Evolutionary conservation across 2,797 vertebrate species (phyloP).

Genomic region (Tokudaia tokunoshimensis): DNA sequence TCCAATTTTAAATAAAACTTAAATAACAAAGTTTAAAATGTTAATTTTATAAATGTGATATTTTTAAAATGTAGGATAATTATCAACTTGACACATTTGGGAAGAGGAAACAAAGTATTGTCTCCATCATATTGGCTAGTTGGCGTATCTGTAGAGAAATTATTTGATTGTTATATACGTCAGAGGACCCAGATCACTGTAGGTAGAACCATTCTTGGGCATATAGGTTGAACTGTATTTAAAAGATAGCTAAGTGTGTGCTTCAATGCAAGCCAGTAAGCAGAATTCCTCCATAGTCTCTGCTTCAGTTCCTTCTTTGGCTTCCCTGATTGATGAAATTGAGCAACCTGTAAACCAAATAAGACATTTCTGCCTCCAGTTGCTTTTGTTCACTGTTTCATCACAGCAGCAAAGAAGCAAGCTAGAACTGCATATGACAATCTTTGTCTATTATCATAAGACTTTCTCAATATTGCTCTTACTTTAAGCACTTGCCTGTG

Average conservation of each 20-base stretch:
- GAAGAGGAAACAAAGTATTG: background rate
- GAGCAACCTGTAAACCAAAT: background rate
- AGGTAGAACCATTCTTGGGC: background rate
- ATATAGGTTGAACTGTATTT: background rate
- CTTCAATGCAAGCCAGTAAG: background rate
- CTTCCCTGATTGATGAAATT: background rate
- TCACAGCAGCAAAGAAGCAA: background rate
- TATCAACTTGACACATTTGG: background rate
- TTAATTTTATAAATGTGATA: background rate
- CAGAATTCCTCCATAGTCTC: background rate
- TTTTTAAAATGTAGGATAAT: background rate
- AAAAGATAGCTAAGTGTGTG: background rate
- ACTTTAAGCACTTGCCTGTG: background rate
- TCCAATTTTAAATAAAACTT: background rate
- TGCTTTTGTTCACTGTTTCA: background rate
- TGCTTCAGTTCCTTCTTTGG: background rate
- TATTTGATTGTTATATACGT: background rate
- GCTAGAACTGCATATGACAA: background rate
- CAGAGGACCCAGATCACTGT: background rate
- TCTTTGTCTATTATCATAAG: background rate
- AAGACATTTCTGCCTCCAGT: background rate
- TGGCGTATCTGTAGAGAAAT: background rate
- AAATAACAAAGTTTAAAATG: background rate
- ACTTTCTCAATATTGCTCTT: background rate
- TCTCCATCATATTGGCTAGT: background rate